phyloP scores from a whole-genome alignment of 2,888 invertebrate genomes.

The Platypus cylindrus region DNA sequence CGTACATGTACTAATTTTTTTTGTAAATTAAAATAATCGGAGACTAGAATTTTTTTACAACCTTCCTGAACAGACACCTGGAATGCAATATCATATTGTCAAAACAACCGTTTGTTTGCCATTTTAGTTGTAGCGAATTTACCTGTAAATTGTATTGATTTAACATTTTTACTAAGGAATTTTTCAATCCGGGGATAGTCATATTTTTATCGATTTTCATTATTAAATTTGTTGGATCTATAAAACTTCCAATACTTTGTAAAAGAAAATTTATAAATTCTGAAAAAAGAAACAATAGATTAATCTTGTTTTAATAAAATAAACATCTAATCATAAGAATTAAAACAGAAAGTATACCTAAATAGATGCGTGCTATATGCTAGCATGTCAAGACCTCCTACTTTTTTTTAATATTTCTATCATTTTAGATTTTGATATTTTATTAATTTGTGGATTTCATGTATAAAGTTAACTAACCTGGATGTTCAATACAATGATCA shows the following conservation, averaged over 20 bases:
- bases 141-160: constrained; percentile 88
- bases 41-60: constrained; percentile 78
- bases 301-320: no score
- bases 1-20: constrained; percentile 67
- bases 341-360: no score
- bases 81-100: no score
- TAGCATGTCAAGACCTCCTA: no score
- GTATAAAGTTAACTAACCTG: constrained; percentile 33
- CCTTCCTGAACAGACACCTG: constrained; percentile 79
- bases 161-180: constrained; percentile 87
- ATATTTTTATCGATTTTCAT: constrained; percentile 72
- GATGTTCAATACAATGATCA: constrained; percentile 72
- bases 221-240: constrained; percentile 75
- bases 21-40: constrained; percentile 80
- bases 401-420: no score
- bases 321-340: no score
- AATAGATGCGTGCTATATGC: no score
- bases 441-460: not conserved
- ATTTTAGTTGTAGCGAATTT: constrained; percentile 7
- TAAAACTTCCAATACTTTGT: constrained; percentile 68
- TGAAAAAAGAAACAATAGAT: constrained; percentile 22
- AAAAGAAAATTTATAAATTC: constrained; percentile 57
- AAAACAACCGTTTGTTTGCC: not conserved
- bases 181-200: constrained; percentile 79
- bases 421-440: no score